These are phyloP conservation scores for Columbina picui DNA, from an alignment of 2,113 vertebrate genomes.

Conservation along the genomic window DNA sequence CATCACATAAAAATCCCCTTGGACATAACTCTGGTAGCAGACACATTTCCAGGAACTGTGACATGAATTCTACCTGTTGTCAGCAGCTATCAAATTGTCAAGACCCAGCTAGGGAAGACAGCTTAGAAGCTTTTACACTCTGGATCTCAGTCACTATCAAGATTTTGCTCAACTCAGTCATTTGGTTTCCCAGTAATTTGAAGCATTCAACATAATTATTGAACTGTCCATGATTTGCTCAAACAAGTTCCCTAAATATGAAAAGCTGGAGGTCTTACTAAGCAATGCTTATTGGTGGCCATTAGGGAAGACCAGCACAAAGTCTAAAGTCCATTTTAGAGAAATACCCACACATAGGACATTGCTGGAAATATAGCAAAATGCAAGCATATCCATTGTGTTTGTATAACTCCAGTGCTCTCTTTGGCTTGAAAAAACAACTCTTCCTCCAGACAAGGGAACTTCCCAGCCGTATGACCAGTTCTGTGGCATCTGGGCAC, in stretches of 20 bases:
- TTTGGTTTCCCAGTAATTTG: background rate
- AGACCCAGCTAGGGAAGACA: background rate
- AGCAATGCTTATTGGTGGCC: background rate
- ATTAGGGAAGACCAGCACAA: background rate
- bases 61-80: background rate
- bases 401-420: background rate
- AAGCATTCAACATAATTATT: background rate
- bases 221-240: background rate
- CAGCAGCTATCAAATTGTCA: background rate
- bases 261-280: background rate
- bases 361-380: background rate
- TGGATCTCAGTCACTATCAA: background rate
- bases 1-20: background rate
- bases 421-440: background rate
- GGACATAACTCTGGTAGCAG: background rate
- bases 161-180: background rate
- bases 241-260: background rate
- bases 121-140: background rate
- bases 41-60: background rate
- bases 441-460: background rate
- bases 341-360: no score
- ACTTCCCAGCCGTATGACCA: background rate
- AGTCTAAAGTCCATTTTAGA: background rate
- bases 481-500: slow-evolving; percentile 47
- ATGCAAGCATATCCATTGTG: background rate